Evolutionary conservation across 2,797 vertebrate genomes (phyloP).

Genomic region (Hipposideros larvatus): DNA sequence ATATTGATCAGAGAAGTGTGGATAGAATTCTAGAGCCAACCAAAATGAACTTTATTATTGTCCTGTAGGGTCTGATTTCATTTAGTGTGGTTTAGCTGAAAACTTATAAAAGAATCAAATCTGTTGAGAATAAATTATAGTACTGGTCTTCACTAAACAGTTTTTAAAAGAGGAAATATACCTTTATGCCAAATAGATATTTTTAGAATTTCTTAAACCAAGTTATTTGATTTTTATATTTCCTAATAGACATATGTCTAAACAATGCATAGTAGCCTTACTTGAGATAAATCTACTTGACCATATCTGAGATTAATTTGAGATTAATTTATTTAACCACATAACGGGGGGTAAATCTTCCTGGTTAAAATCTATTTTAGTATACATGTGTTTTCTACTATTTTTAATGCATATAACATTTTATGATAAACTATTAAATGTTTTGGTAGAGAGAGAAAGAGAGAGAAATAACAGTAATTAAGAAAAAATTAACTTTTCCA

Average conservation of each 20-base stretch:
- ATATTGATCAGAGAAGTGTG: constrained; percentile 1
- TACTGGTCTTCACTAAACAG: neutral
- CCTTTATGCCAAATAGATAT: neutral
- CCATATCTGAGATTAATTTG: constrained; percentile 37
- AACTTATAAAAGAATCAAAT: neutral
- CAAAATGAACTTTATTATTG: neutral
- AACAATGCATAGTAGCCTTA: neutral
- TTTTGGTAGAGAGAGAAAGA: neutral
- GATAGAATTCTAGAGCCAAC: constrained; percentile 34
- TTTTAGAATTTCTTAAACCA: constrained; percentile 30
- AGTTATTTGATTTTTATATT: constrained; percentile 53
- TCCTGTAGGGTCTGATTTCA: neutral
- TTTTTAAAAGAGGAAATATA: constrained; percentile 30
- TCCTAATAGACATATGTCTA: neutral
- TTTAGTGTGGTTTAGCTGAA: neutral
- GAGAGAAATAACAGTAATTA: neutral
- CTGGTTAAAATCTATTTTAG: neutral
- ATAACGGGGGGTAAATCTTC: neutral
- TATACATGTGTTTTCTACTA: neutral
- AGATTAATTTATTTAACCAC: constrained; percentile 35
- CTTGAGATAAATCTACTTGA: constrained; percentile 35
- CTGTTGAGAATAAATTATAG: constrained; percentile 2
- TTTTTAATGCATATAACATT: constrained; percentile 13
- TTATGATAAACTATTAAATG: constrained; percentile 26
- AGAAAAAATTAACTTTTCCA: constrained; percentile 34